Evolutionary conservation across 1,140 invertebrate species (phyloP), one percentile per base, ranked within the genome.

Genomic region (Atopsyche davidsoni): DNA sequence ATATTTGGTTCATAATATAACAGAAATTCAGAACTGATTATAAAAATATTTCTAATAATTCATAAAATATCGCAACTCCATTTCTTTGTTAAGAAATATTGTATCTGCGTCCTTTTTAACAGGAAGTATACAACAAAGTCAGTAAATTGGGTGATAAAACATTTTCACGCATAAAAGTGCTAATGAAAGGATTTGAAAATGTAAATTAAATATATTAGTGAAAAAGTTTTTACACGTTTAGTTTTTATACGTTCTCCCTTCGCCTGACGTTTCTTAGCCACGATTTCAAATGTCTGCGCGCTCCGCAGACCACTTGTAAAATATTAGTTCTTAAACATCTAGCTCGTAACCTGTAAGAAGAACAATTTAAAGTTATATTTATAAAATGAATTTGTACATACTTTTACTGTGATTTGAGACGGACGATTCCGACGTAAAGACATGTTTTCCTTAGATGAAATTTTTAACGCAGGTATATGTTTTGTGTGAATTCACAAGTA

Each of bases 381-480:
- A 40, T 48, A 48, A 40, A 40, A 48, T 48, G 21, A 48, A 47
- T 39, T 22, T 48, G 46, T 48, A 48, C 46, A 48, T 48, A 48
- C 40, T 48, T 45, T 48, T 39, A 48, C 46, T 48, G 46, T 48
- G 46, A 48, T 48, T 40, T 17, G 19, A 7, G 32, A 22, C 13
- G 44, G 32, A 9, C 10, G 32, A 13, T 35, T 44, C n/a, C 6
- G 7, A 28, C 6, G n/a, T 28, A 28, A 28, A 28, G 25, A 28
- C 25, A 28, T 28, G 25, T 28, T 28, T 28, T 28, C n/a, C n/a
- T n/a, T n/a, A n/a, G n/a, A n/a, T n/a, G n/a, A n/a, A n/a, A n/a
- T n/a, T n/a, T n/a, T n/a, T n/a, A n/a, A n/a, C n/a, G n/a, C n/a
- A n/a, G n/a, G n/a, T n/a, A n/a, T n/a, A n/a, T n/a, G n/a, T n/a